A percentile compares a stretch with the other conserved stretches of the same genome.
These are phyloP conservation scores for Syngnathus acus DNA, from an alignment of 2,797 vertebrate species.

Conservation along the genomic window DNA sequence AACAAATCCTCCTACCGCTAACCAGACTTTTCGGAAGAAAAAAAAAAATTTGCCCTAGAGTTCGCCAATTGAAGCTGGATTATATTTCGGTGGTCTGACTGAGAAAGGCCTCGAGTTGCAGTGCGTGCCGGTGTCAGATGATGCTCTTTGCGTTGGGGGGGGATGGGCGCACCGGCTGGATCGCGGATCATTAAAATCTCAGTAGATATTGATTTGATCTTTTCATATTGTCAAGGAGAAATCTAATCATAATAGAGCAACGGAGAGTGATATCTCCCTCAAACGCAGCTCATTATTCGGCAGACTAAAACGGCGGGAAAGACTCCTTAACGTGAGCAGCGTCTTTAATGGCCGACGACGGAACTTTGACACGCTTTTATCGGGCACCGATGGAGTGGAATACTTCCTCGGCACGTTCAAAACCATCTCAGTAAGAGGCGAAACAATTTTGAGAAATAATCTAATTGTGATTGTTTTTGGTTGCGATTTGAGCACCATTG, in stretches of 20 bases:
- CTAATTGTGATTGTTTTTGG: no score
- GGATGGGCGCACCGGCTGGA: conserved; percentile 39
- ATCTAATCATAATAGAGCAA: conserved; percentile 68
- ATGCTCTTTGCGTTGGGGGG: conserved; percentile 46
- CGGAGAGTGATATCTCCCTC: conserved; percentile 62
- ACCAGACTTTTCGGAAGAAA: conserved; percentile 40
- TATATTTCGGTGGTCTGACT: conserved; percentile 37
- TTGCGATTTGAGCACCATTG: no score
- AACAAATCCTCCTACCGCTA: conserved; percentile 59
- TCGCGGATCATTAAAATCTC: conserved; percentile 67
- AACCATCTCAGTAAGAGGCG: conserved; percentile 9
- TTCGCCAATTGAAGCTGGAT: conserved; percentile 48
- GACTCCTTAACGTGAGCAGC: conserved; percentile 26
- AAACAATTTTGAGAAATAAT: no score
- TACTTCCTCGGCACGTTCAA: conserved; percentile 23
- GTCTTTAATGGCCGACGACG: conserved; percentile 22
- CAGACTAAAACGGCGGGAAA: conserved; percentile 12
- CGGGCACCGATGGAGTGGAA: neutral
- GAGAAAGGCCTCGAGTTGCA: conserved; percentile 28
- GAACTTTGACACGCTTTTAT: neutral
- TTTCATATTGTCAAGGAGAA: conserved; percentile 71
- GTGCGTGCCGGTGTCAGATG: conserved; percentile 47
- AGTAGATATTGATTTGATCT: conserved; percentile 72
- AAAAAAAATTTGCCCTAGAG: conserved; percentile 35
- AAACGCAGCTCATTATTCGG: conserved; percentile 53